Percentiles rank a stretch among this genome's conserved stretches.
phyloP scores from a whole-genome alignment of 2,888 invertebrate genomes.

The Rugalucina vietnamica region DNA sequence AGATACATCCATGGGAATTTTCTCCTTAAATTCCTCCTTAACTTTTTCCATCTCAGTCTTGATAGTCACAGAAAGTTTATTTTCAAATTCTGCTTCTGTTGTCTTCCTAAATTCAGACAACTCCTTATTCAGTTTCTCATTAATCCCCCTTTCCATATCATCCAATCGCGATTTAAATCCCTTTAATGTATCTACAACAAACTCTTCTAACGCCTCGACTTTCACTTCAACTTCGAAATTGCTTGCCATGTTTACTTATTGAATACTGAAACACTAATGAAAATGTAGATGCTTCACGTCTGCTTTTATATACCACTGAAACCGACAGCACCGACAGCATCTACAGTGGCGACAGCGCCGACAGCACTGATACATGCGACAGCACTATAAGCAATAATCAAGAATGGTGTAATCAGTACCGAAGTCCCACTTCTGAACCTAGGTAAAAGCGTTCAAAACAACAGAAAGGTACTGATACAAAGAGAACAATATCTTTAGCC shows the following conservation, averaged over 20 bases:
- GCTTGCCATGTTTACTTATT: not conserved
- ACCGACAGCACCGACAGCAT: not conserved
- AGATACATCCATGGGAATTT: not conserved
- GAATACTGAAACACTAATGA: not conserved
- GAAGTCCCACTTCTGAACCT: too few species aligned
- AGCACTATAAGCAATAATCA: too few species aligned
- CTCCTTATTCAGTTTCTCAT: not conserved
- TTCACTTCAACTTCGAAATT: not conserved
- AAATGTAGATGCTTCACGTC: not conserved
- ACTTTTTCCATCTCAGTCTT: not conserved
- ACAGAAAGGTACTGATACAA: too few species aligned
- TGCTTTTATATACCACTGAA: not conserved
- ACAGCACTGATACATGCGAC: too few species aligned
- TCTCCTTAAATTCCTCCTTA: not conserved
- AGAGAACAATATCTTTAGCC: too few species aligned
- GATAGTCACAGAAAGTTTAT: not conserved
- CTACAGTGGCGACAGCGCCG: not conserved
- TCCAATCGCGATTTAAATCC: not conserved
- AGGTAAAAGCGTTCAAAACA: too few species aligned
- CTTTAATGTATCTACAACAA: not conserved
- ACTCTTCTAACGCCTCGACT: not conserved
- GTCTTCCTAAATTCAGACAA: not conserved
- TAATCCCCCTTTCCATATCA: not conserved
- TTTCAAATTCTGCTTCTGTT: not conserved
- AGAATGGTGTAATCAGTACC: too few species aligned